Evolutionary conservation across 2,113 vertebrate genomes (phyloP).

Genomic region (Chaetorhynchus papuensis): DNA sequence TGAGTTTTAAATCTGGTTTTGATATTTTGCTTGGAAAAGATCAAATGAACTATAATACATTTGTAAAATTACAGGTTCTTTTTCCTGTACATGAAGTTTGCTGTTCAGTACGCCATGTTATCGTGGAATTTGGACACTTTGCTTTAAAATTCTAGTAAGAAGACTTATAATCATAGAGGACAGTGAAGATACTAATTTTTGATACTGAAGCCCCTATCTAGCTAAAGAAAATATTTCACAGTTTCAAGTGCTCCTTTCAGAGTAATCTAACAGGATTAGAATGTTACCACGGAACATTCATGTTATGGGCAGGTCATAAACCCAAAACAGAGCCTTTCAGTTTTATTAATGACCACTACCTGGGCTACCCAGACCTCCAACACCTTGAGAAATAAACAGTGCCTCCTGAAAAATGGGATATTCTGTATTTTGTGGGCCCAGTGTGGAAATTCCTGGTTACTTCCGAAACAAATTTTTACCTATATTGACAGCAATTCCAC

Average conservation of each 20-base stretch:
- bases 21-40: not conserved
- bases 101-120: not conserved
- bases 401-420: not conserved
- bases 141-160: not conserved
- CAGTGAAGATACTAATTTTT: not conserved
- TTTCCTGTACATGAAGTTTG: not conserved
- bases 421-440: not conserved
- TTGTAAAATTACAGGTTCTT: not conserved
- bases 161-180: not conserved
- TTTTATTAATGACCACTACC: not conserved
- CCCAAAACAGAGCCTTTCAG: not conserved
- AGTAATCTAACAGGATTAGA: not conserved
- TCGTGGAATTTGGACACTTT: not conserved
- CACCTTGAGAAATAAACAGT: not conserved
- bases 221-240: not conserved
- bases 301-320: not conserved
- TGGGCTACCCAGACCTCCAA: not conserved
- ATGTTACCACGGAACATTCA: accelerated
- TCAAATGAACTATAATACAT: not conserved
- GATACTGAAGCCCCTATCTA: not conserved
- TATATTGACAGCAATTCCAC: not conserved
- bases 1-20: not conserved
- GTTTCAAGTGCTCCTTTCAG: not conserved
- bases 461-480: not conserved
- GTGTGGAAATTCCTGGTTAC: not conserved